Evolutionary conservation across 2,797 vertebrate genomes (phyloP), one percentile per base, ranked within the genome.

Genomic region (Poliocrania exsul): DNA sequence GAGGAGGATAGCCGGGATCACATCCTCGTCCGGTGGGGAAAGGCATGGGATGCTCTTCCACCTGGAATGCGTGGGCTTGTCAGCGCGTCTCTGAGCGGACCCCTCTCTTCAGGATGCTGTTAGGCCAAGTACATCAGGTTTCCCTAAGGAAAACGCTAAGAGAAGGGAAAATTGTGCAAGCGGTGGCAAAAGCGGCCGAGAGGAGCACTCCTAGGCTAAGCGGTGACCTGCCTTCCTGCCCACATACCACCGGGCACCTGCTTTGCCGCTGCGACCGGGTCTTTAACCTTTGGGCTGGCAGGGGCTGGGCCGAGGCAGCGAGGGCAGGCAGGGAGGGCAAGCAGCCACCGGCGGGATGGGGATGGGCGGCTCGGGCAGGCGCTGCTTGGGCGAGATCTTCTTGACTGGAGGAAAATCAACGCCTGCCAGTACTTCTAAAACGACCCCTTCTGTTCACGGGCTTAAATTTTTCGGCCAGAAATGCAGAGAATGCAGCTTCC

Each of bases 1-100:
- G 21, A 9, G 17, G 17, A 0, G 1, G 26, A 10, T 29, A 66
- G 10, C 20, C 5, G 7, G 11, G 38, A 26, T 54, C 26, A 6
- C 8, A 3, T 53, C 28, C 40, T 65, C 5, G 8, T 31, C 50
- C 69, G 2, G 5, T 6, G 73, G 47, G 37, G 23, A 37, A 56
- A 54, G 6, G n/a, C 4, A 2, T 16, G 57, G 18, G 38, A 21
- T 25, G 28, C 53, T 29, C 37, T 4, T 73, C 26, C 10, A 1
- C 33, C 35, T 20, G 49, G 53, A 35, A 42, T 23, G 9, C 21
- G 12, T 5, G 67, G 29, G 14, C 13, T 37, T 21, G 26, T 14
- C 74, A 21, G 21, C 7, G 19, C 5, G 8, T 5, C 65, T 29
- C 38, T 66, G 28, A 3, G 5, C 1, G 11, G 50, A 18, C 13